Base-by-base conservation (phyloP, 2,888 invertebrate genomes). In the Pedicia rivosa region DNA sequence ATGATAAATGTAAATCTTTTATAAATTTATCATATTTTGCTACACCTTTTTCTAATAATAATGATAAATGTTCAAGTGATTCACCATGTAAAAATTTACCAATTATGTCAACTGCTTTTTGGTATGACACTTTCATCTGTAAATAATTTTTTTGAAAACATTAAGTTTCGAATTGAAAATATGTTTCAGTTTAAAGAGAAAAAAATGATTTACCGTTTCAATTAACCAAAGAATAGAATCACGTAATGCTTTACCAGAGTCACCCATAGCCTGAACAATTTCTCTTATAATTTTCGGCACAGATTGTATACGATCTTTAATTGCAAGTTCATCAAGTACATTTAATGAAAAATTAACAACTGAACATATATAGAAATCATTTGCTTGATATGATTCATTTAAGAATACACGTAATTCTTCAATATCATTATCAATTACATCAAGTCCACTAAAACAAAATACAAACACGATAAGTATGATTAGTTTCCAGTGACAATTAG, bases 241-340 rank as follows among this genome's bases (percentile, higher is more conserved):
- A 32, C 80, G 74, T 14, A 86, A 70, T 1, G 81, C 81, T 45
- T 76, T 69, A 7, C 83, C 83, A 0, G 84, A 83, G 37, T 83
- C 82, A 0, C 84, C 86, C 80, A 86, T 80, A 47, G 81, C 74
- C 5, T 80, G 79, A 80, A 81, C 83, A 50, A 86, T 69, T 55
- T 86, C 86, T 33, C 77, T 78, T 0, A 86, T 67, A 16, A 86
- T 80, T 32, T 78, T 79, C 0, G 86, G 86, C 35, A 86, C 52
- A 1, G 78, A 77, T 47, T 83, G 76, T 45, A 86, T 71, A 52
- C 83, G 82, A 41, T 76, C 74, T 40, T 76, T 66, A 32, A 84
- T 67, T 1, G 84, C 77, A 53, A 86, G 65, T 53, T 87, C 83
- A 46, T 87, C 83, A 29, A 82, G 59, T 2, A 83, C 66, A 35